These are phyloP conservation scores for Phrynocephalus guinanensis DNA, from an alignment of 2,797 vertebrate genomes.

Conservation along the genomic window DNA sequence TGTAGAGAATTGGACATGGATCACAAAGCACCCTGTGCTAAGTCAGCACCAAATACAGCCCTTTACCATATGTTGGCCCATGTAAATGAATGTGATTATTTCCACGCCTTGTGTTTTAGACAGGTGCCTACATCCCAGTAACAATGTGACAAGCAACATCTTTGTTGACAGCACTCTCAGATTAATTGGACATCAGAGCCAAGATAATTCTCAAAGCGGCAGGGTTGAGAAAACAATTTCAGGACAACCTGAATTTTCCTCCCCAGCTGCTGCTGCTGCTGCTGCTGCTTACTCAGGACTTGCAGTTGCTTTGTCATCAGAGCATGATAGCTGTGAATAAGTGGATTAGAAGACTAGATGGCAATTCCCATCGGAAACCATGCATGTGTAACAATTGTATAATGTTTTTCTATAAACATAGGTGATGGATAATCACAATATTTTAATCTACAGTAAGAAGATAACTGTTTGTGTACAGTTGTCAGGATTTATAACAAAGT, in stretches of 20 bases:
- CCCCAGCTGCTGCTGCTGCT: constrained; percentile 48
- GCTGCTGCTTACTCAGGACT: constrained; percentile 45
- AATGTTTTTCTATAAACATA: background rate
- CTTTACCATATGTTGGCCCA: constrained; percentile 77
- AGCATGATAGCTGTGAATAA: constrained; percentile 46
- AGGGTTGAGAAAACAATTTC: constrained; percentile 58
- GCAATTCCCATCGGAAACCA: constrained; percentile 66
- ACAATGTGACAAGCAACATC: constrained; percentile 67
- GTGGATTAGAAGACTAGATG: constrained; percentile 65
- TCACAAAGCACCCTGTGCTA: constrained; percentile 51
- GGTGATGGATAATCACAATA: background rate
- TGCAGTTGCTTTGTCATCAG: constrained; percentile 48
- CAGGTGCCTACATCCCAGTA: constrained; percentile 76
- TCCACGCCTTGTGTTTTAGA: constrained; percentile 69
- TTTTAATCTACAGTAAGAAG: background rate
- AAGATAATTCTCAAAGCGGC: constrained; percentile 72
- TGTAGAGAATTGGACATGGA: constrained; percentile 45
- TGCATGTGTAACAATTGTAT: constrained; percentile 51
- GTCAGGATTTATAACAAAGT: background rate
- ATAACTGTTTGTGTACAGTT: background rate
- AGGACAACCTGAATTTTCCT: constrained; percentile 52
- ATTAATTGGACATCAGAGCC: constrained; percentile 66
- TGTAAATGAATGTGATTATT: constrained; percentile 73
- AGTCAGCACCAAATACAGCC: constrained; percentile 53
- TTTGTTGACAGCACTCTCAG: constrained; percentile 70